These are phyloP conservation scores for Apoda limacodes DNA, from an alignment of 2,888 invertebrate species.

Conservation along the genomic window DNA sequence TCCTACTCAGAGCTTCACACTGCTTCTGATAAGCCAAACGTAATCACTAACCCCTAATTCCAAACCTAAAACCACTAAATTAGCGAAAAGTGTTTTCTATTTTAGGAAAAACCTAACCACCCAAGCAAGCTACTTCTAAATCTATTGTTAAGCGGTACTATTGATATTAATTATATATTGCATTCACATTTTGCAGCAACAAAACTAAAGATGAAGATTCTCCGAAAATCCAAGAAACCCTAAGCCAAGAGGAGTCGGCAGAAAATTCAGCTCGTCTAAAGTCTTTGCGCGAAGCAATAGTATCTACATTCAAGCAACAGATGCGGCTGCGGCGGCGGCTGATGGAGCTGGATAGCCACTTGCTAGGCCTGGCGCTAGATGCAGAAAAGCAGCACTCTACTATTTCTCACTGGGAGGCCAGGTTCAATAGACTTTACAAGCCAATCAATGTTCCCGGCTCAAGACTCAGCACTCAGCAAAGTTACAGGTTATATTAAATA, in stretches of 20 bases:
- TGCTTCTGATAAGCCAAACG: no score
- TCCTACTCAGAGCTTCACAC: no score
- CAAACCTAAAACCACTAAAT: no score
- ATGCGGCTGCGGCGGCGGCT: slow-evolving; percentile 89
- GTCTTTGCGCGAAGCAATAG: slow-evolving; percentile 84
- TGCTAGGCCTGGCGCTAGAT: slow-evolving; percentile 88
- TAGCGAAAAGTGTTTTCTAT: no score
- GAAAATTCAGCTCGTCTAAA: slow-evolving; percentile 66
- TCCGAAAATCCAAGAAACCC: slow-evolving; percentile 29
- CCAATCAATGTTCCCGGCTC: slow-evolving; percentile 67
- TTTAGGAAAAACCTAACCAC: no score
- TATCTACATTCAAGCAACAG: slow-evolving; percentile 91
- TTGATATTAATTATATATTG: neutral
- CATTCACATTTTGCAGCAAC: slow-evolving; percentile 24
- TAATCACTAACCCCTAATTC: no score
- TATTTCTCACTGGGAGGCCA: slow-evolving; percentile 90
- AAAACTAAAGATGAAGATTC: slow-evolving; percentile 54
- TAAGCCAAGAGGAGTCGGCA: slow-evolving; percentile 36
- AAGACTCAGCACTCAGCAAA: slow-evolving; percentile 72
- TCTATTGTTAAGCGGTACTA: no score
- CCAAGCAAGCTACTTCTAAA: no score
- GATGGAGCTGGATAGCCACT: slow-evolving; percentile 91
- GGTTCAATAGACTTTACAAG: slow-evolving; percentile 81
- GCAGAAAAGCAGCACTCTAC: slow-evolving; percentile 90
- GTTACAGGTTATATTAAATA: slow-evolving; percentile 68